Evolutionary conservation across 2,113 vertebrate genomes (phyloP).

Genomic region (Platichthys stellatus): DNA sequence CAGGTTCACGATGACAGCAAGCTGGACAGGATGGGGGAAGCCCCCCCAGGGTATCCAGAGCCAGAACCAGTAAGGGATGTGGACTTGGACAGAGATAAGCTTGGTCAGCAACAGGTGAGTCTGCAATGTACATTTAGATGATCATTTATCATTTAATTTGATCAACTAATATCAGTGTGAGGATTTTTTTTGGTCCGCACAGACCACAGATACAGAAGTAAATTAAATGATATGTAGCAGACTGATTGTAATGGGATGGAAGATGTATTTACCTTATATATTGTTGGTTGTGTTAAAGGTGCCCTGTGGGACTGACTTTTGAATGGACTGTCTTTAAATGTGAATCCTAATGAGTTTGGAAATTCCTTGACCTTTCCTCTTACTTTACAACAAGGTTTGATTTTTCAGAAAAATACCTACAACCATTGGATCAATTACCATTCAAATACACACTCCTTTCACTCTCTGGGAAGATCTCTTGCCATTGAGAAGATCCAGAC

Average conservation of each 20-base stretch:
- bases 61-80: slow-evolving; percentile 91
- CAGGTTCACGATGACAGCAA: slow-evolving; percentile 59
- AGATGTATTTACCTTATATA: not conserved
- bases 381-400: no score
- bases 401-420: no score
- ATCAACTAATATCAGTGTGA: not conserved
- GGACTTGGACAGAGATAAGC: slow-evolving; percentile 83
- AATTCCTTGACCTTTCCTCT: no score
- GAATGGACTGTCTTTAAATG: no score
- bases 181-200: not conserved
- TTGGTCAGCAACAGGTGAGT: slow-evolving; percentile 68
- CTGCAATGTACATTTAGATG: not conserved
- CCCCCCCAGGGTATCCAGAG: slow-evolving; percentile 76
- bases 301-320: no score
- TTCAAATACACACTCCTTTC: no score
- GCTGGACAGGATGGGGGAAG: slow-evolving; percentile 63
- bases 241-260: not conserved
- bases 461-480: no score
- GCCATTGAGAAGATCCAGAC: no score
- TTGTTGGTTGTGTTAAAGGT: not conserved
- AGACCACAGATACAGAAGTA: not conserved
- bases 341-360: no score
- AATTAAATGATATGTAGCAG: not conserved
- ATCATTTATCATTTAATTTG: not conserved
- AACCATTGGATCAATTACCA: no score